phyloP scores from a whole-genome alignment of 1,140 invertebrate genomes.

The Drosophila pseudoananassae region DNA sequence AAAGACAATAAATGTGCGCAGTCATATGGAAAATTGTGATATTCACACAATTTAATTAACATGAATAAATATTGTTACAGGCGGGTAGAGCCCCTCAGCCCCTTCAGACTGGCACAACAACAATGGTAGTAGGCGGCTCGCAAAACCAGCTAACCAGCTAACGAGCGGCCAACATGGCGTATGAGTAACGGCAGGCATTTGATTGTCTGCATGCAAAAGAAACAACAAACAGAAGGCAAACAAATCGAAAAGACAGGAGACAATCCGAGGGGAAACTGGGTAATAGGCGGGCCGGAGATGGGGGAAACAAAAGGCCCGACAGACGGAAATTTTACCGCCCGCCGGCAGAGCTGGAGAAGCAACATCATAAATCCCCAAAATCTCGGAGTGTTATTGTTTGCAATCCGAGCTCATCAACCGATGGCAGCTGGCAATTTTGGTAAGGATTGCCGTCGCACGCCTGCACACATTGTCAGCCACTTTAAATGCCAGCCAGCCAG shows the following conservation, averaged over 20 bases:
- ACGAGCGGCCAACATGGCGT: slow-evolving; percentile 75
- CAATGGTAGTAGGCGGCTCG: slow-evolving; percentile 20
- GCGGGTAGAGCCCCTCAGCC: slow-evolving; percentile 22
- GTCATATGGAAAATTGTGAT: slow-evolving; percentile 84
- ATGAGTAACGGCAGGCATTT: slow-evolving; percentile 67
- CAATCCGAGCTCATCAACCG: slow-evolving; percentile 74
- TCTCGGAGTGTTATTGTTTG: slow-evolving; percentile 75
- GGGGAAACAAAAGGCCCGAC: slow-evolving; percentile 62
- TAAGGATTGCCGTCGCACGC: slow-evolving; percentile 27
- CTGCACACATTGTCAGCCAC: slow-evolving; percentile 39
- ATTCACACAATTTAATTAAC: slow-evolving; percentile 84
- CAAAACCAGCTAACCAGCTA: slow-evolving; percentile 64
- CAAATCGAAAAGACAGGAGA: slow-evolving; percentile 64
- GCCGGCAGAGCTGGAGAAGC: slow-evolving; percentile 1
- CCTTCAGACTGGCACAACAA: slow-evolving; percentile 50
- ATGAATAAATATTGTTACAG: slow-evolving; percentile 84
- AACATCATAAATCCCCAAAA: slow-evolving; percentile 80
- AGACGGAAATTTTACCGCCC: slow-evolving; percentile 14
- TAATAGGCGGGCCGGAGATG: neutral
- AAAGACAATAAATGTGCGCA: slow-evolving; percentile 83
- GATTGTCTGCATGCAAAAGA: slow-evolving; percentile 64
- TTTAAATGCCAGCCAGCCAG: slow-evolving; percentile 34
- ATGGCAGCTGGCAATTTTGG: slow-evolving; percentile 16
- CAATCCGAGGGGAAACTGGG: slow-evolving; percentile 19
- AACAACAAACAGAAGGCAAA: slow-evolving; percentile 69